Percentiles rank a stretch among this genome's conserved stretches.
Evolutionary conservation across 2,113 vertebrate genomes (phyloP).

Genomic region (Stigmatopora nigra): DNA sequence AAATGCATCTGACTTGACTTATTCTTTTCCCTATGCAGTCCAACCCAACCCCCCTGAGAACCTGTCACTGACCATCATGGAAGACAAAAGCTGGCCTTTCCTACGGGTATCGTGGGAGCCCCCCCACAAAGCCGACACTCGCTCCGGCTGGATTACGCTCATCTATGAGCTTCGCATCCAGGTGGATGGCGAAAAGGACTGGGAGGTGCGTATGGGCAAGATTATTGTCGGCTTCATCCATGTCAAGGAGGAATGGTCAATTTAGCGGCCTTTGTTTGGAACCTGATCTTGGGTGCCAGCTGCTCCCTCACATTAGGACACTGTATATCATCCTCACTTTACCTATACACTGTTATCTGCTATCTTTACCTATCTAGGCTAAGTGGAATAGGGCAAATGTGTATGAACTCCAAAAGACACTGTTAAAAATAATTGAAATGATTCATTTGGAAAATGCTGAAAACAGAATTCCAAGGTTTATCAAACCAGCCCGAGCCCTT

Average conservation of each 20-base stretch:
- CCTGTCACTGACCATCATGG: constrained; percentile 57
- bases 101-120: constrained; percentile 80
- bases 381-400: background rate
- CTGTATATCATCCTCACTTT: background rate
- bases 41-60: constrained; percentile 80
- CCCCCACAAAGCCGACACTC: constrained; percentile 69
- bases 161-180: constrained; percentile 81
- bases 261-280: background rate
- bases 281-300: background rate
- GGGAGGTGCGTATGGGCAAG: constrained; percentile 74
- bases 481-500: too few species aligned
- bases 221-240: background rate
- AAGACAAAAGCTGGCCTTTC: constrained; percentile 60
- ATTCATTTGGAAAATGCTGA: too few species aligned
- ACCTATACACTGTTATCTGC: background rate
- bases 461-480: too few species aligned
- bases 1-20: too few species aligned
- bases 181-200: constrained; percentile 70
- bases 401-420: too few species aligned
- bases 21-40: constrained; percentile 61
- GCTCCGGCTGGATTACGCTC: constrained; percentile 76
- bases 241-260: background rate
- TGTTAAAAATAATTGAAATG: too few species aligned
- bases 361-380: background rate
- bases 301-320: background rate